A percentile compares a stretch with the other conserved stretches of the same genome.
phyloP scores from a whole-genome alignment of 2,888 invertebrate genomes.

The Aphidius colemani region DNA sequence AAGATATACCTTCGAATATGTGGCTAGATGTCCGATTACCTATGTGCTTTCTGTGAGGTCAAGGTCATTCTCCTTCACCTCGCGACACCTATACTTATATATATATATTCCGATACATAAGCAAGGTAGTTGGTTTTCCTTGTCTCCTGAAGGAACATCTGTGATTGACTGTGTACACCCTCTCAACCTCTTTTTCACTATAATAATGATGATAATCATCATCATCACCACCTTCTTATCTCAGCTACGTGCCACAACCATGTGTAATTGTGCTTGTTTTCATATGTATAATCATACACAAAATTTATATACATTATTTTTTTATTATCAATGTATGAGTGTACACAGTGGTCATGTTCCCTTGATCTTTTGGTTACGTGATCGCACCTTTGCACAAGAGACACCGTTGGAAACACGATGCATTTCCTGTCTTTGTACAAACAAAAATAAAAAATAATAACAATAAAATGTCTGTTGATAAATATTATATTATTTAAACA shows the following conservation, averaged over 20 bases:
- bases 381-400: constrained; percentile 9
- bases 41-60: constrained; percentile 42
- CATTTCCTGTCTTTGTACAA: constrained; percentile 13
- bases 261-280: constrained; percentile 26
- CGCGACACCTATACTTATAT: constrained; percentile 26
- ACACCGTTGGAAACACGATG: constrained; percentile 19
- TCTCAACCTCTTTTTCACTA: constrained; percentile 14
- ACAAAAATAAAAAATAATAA: too few species aligned
- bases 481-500: too few species aligned
- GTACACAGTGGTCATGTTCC: constrained; percentile 17
- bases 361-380: constrained; percentile 18
- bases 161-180: not conserved
- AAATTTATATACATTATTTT: not conserved
- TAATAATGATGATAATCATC: not conserved
- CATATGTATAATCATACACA: constrained; percentile 14
- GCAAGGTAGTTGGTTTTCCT: not conserved
- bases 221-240: not conserved
- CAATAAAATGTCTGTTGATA: too few species aligned
- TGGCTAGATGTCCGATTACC: constrained; percentile 43
- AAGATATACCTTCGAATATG: not conserved
- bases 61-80: constrained; percentile 43
- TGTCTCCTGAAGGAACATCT: not conserved
- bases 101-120: too few species aligned
- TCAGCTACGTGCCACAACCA: constrained; percentile 22
- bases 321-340: not conserved